These are phyloP conservation scores for Bos taurus DNA, from an alignment of 2,113 vertebrate genomes.

Conservation along the genomic window ARS-UCD2.0 NC_037343.1:2944001-2944500, in stretches of 20 bases:
- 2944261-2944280: background rate
- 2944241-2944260: background rate
- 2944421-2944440: background rate
- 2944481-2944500: slow-evolving; percentile 99
- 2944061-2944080: background rate
- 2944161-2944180: background rate
- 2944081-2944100: background rate
- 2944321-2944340: background rate
- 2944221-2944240: background rate
- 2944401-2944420: background rate
- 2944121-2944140: background rate
- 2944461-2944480: slow-evolving; percentile 97
- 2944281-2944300: background rate
- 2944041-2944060: background rate
- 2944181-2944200: background rate
- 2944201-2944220: background rate
- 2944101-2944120: background rate
- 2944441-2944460: slow-evolving; percentile 89
- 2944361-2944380: background rate
- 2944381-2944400: background rate
- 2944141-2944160: background rate
- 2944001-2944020: slow-evolving; percentile 91
- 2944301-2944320: background rate
- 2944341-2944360: background rate
- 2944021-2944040: background rate